Base-by-base conservation (phyloP, 92 coral and sea anemone species). In the Siderastrea siderea region DNA sequence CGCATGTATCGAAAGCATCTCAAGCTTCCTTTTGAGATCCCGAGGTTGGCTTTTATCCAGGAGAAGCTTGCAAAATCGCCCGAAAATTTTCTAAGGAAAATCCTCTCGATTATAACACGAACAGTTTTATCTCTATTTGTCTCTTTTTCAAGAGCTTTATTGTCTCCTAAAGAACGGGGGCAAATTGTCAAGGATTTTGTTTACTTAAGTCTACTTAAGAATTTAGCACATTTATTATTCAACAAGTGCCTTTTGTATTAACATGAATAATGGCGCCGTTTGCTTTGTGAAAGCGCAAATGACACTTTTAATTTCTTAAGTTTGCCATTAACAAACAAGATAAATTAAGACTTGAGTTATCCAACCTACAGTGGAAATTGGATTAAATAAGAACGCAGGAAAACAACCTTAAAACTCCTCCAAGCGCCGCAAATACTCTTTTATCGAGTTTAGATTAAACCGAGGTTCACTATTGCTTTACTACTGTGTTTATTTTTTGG, bases 221-320 rank as follows among this genome's bases (percentile, higher is more conserved):
- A 92, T 85, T 76, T 89, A 68, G 80, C 90, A 49, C 93, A 92
- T 92, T 80, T 62, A 92, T 89, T 89, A 92, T 92, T 92, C 78
- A 85, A 75, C 62, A 76, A 77, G 89, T 77, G 15, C 72, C 78
- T 66, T 84, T 90, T 89, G 86, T 78, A 62, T 58, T 88, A 74
- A 79, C 87, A 79, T 88, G 87, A 74, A 82, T 84, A 38, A 14
- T 81, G 67, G 68, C 50, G 68, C 48, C 79, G 80, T 52, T 74
- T 84, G 86, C 88, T 44, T 88, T 88, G 77, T 59, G 84, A 66
- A 77, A 79, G 78, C 67, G 51, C 52, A 50, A 60, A 52, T 80
- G 79, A 91, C 87, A 77, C 71, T 79, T 68, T 60, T 46, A 65
- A 77, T 69, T 71, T 83, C 88, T 81, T 65, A 82, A 75, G 81